A percentile compares a stretch with the other conserved stretches of the same genome.
phyloP scores from a whole-genome alignment of 2,888 invertebrate genomes.

The Omphaloscelis lunosa region DNA sequence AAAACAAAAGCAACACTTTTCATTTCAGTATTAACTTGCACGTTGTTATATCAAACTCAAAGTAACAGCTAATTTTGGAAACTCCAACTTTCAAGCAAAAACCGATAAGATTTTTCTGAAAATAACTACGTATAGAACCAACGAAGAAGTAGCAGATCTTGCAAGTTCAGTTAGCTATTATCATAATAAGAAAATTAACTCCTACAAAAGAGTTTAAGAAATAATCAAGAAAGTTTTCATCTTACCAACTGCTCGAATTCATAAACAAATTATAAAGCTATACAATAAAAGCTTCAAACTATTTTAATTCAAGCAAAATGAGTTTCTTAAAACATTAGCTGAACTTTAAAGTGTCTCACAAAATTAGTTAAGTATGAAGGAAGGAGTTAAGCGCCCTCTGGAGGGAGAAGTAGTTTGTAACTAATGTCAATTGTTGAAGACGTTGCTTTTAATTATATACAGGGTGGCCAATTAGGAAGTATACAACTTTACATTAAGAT shows the following conservation, averaged over 20 bases:
- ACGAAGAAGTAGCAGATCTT: not conserved
- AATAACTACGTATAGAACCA: not conserved
- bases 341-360: conserved; percentile 37
- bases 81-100: not conserved
- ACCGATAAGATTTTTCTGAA: not conserved
- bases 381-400: conserved; percentile 10
- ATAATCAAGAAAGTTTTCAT: conserved; percentile 38
- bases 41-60: not conserved
- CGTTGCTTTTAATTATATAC: not conserved
- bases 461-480: too few relatives aligned
- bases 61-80: not conserved
- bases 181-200: conserved; percentile 26
- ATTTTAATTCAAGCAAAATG: conserved; percentile 55
- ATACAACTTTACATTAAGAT: too few relatives aligned
- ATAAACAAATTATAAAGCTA: conserved; percentile 48
- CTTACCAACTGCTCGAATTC: conserved; percentile 13
- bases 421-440: conserved; percentile 20
- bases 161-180: conserved; percentile 1
- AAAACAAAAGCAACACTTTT: not conserved
- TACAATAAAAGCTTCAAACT: conserved; percentile 47
- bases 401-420: conserved; percentile 37
- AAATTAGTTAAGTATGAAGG: conserved; percentile 30
- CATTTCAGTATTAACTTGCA: not conserved
- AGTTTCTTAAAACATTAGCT: conserved; percentile 48
- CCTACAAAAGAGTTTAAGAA: conserved; percentile 28